These are phyloP conservation scores for Gnathonemus longibarbis DNA, from an alignment of 2,113 vertebrate genomes.

Conservation along the genomic window DNA sequence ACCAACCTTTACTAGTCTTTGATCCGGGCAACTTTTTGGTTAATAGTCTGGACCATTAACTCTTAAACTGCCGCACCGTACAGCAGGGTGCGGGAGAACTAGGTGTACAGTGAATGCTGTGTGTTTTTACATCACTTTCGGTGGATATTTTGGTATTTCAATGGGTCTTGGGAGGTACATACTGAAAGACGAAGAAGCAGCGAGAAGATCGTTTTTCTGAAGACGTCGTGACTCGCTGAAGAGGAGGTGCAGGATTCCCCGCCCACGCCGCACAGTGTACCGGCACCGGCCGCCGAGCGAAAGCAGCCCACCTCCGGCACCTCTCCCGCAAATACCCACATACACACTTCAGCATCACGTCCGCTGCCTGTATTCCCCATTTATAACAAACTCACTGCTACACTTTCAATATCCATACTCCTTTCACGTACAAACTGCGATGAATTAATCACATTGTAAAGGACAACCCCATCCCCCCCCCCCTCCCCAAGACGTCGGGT, in stretches of 20 bases:
- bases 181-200: neutral
- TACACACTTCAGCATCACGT: neutral
- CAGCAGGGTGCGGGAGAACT: neutral
- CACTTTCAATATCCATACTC: neutral
- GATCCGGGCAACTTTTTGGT: neutral
- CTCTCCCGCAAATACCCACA: neutral
- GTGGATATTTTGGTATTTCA: neutral
- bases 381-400: neutral
- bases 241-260: conserved; percentile 7
- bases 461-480: neutral
- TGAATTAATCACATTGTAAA: neutral
- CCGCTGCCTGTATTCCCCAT: neutral
- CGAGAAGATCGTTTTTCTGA: neutral
- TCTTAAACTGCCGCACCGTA: neutral
- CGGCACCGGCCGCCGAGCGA: neutral
- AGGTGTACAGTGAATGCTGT: neutral
- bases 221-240: conserved; percentile 17
- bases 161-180: neutral
- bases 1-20: neutral
- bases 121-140: neutral
- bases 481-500: neutral
- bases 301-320: conserved; percentile 3
- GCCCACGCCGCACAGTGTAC: neutral
- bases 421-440: neutral
- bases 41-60: neutral